These are phyloP conservation scores for Phorcus lineatus DNA, from an alignment of 2,888 invertebrate species.

Conservation along the genomic window DNA sequence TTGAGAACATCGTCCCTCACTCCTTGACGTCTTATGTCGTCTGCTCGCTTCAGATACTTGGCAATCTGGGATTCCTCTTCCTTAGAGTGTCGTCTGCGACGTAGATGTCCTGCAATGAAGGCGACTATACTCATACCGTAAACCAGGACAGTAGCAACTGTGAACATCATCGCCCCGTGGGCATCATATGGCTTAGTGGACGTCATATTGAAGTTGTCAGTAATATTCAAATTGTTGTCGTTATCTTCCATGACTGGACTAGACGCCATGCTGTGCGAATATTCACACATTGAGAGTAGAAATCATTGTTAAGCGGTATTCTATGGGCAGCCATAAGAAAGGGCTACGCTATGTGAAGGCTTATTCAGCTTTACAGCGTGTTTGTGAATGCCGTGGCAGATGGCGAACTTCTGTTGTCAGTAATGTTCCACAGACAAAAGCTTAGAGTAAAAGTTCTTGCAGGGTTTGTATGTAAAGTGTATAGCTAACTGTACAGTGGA, in stretches of 20 bases:
- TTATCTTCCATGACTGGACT: no score
- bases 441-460: not conserved
- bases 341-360: no score
- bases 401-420: no score
- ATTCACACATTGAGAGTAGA: no score
- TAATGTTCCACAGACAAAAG: no score
- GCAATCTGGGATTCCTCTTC: conserved; percentile 37
- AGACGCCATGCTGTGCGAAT: no score
- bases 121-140: conserved; percentile 49
- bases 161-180: conserved; percentile 43
- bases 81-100: conserved; percentile 30
- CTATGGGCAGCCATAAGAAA: no score
- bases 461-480: not conserved
- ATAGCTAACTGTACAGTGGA: no score
- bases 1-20: conserved; percentile 7
- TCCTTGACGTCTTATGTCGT: conserved; percentile 2
- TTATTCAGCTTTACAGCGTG: no score
- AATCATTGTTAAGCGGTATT: no score
- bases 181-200: conserved; percentile 19
- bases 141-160: conserved; percentile 42
- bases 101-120: conserved; percentile 50
- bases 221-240: no score
- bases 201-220: not conserved
- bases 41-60: conserved; percentile 19
- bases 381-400: no score